Base-by-base conservation (phyloP, 2,797 vertebrate species). In the Silurus aristotelis region DNA sequence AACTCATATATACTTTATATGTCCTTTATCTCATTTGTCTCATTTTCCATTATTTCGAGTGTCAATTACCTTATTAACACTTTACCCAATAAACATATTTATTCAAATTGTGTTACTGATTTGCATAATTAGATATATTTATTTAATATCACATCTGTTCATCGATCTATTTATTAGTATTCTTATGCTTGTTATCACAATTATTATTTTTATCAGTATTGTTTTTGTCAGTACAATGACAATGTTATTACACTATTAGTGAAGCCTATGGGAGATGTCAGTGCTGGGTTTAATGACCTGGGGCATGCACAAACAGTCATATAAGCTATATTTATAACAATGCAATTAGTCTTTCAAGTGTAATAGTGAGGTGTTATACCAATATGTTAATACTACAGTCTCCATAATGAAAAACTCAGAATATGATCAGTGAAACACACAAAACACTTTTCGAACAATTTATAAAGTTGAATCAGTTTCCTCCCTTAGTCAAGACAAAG, bases 401-500 rank as follows among this genome's bases (percentile, higher is more conserved):
- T 38, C 10, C 75, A 43, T 60, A 78, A 78, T 22, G 55, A 31
- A 58, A 60, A 31, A 77, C 55, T 77, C 19, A 58, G 31, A 13
- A 56, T 38, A 25, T 6, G 9, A 46, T 27, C 31, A 46, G 6
- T 63, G 22, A 22, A 86, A 85, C 63, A 86, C 61, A 79, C 81
- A 75, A 61, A 83, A 72, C 31, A 46, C 22, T n/a, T n/a, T 78
- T 84, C 67, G 85, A 83, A 71, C 84, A 83, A 85, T 87, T 86
- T 85, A 86, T 48, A 82, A 83, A 55, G 64, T 79, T 82, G 80
- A 84, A 87, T 86, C 83, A 60, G 64, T 90, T 88, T 87, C 78
- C n/a, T 78, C 86, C 86, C 58, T 82, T 14, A 85, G 83, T 82
- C 84, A 71, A 88, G 84, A 85, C 48, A 81, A 90, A 88, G 84